A percentile compares a stretch with the other conserved stretches of the same genome.
Conservation (phyloP, 2,797 vertebrate species). For the Pelochelys cantorii region DNA sequence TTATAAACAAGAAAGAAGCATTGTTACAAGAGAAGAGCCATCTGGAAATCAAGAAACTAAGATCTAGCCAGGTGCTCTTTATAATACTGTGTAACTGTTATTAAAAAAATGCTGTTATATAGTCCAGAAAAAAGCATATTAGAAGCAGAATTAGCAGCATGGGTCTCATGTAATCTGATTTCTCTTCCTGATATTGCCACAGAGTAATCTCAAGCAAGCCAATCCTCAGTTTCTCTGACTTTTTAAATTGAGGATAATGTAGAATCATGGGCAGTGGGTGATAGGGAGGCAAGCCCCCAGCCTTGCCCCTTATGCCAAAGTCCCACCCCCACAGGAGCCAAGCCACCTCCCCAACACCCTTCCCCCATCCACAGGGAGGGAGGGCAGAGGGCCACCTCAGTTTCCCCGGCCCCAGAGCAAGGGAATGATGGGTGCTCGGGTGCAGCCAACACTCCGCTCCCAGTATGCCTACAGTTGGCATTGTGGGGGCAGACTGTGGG, state of each 20-base stretch:
- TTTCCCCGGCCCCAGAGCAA: too few species aligned
- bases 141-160: neutral
- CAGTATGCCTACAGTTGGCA: too few species aligned
- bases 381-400: too few species aligned
- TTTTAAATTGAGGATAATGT: neutral
- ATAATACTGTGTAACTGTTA: neutral
- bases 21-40: slow-evolving; percentile 86
- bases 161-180: neutral
- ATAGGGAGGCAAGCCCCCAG: too few species aligned
- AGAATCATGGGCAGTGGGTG: neutral
- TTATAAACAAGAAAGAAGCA: slow-evolving; percentile 85
- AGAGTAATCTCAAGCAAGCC: neutral
- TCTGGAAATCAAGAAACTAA: slow-evolving; percentile 87
- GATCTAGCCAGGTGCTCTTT: slow-evolving; percentile 87
- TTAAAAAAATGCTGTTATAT: neutral
- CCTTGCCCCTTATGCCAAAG: too few species aligned
- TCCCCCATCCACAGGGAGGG: too few species aligned
- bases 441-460: too few species aligned
- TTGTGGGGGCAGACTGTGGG: too few species aligned
- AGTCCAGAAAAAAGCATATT: accelerated
- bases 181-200: neutral
- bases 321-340: too few species aligned
- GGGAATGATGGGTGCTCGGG: too few species aligned
- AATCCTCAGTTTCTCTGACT: neutral
- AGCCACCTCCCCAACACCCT: too few species aligned